Base-by-base conservation (phyloP, 2,888 invertebrate species). In the Drosophila helvetica region DNA sequence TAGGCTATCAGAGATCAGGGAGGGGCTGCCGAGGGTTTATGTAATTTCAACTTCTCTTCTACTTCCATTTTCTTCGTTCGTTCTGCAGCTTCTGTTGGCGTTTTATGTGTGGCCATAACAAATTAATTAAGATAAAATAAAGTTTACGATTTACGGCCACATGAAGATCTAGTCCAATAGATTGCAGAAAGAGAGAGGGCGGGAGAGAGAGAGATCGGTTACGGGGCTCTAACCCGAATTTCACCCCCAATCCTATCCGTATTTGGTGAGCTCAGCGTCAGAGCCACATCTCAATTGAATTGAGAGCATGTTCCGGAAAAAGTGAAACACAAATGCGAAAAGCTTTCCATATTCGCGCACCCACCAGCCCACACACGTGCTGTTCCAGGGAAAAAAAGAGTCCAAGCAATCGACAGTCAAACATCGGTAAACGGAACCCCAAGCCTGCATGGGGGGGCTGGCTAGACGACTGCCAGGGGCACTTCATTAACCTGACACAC, bases 61-160 rank as follows among this genome's bases (percentile, higher is more conserved):
- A 15, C 38, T 38, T 7, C 15, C 38, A 38, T 38, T 15, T 15
- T n/a, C 38, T 38, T 22, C 22, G 4, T 22, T 22, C 7, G 38
- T 7, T 38, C 38, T n/a, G 7, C 7, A 2, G 38, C 38, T 38
- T 38, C 38, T n/a, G 38, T 38, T 56, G 27, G 43, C 50, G 64
- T 62, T 76, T 57, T 63, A 51, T 30, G 51, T 58, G 45, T 42
- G 52, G 53, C 45, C 74, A 63, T 52, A 63, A 61, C 75, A 73
- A 70, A 69, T 71, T 72, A 70, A 84, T 78, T 80, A 69, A 74
- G 71, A 71, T 73, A 52, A 54, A 54, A 33, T 6, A 10, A 46
- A 52, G 56, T 70, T 70, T 54, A 70, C 51, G 74, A 30, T 51
- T 45, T 42, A 22, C 22, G 30, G 65, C 7, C 38, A 38, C 38